Evolutionary conservation across 2,113 vertebrate species (phyloP).

Genomic region (Columba livia): DNA sequence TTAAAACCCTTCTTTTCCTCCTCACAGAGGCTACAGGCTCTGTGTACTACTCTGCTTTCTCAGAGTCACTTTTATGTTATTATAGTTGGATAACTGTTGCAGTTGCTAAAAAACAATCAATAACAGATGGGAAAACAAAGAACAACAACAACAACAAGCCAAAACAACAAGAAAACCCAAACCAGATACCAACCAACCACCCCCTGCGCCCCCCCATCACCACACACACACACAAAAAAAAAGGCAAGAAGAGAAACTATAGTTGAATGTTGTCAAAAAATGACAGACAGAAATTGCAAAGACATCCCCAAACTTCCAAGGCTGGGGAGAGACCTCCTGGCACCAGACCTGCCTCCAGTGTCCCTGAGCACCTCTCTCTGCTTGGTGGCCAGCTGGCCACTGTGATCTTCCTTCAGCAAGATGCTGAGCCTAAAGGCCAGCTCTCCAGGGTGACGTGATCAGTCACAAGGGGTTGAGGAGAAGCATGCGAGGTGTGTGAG

Average conservation of each 20-base stretch:
- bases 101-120: not conserved
- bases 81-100: not conserved
- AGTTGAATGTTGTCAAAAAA: not conserved
- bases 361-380: not conserved
- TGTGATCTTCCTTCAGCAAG: not conserved
- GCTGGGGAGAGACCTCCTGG: fast-evolving
- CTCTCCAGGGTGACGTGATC: not conserved
- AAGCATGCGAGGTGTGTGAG: not conserved
- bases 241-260: not conserved
- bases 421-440: not conserved
- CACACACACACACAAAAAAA: no score
- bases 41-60: not conserved
- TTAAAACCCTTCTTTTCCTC: not conserved
- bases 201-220: no score
- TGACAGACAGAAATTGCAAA: not conserved
- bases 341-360: not conserved
- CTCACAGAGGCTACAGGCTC: not conserved
- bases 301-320: not conserved
- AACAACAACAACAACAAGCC: not conserved
- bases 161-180: not conserved
- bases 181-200: no score
- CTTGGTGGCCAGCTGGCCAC: not conserved
- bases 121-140: not conserved
- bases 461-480: not conserved
- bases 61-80: not conserved